Conservation (phyloP, 2,888 invertebrate species). For the Hololepta plana region DNA sequence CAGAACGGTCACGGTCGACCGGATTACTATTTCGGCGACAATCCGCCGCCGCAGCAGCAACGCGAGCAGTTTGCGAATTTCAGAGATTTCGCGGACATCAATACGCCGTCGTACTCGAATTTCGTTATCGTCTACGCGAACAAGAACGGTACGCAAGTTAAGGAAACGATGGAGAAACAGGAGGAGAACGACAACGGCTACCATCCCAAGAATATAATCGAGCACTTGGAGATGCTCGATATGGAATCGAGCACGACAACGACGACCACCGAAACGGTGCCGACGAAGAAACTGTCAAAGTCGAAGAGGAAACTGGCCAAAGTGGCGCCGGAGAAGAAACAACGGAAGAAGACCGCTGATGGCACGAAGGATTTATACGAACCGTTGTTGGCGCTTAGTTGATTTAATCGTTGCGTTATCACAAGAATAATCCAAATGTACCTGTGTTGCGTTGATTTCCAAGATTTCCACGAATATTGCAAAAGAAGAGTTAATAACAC, state of each 20-base stretch:
- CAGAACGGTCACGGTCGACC: conserved; percentile 59
- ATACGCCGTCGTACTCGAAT: conserved; percentile 67
- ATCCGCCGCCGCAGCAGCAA: conserved; percentile 57
- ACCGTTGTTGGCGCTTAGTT: conserved; percentile 49
- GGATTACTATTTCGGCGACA: conserved; percentile 33
- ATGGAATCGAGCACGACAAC: conserved; percentile 24
- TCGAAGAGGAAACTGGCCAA: conserved; percentile 45
- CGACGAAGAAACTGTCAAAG: conserved; percentile 34
- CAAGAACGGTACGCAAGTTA: conserved; percentile 61
- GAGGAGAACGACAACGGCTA: conserved; percentile 26
- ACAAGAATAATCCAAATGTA: too few species aligned
- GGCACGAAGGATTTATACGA: conserved; percentile 38
- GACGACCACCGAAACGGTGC: conserved; percentile 12
- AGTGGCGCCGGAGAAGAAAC: conserved; percentile 33
- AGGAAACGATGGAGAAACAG: too few species aligned
- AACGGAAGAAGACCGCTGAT: too few species aligned
- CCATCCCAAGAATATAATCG: conserved; percentile 67
- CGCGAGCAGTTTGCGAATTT: conserved; percentile 80
- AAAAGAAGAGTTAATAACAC: too few species aligned
- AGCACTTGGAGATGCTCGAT: conserved; percentile 58
- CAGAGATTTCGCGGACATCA: conserved; percentile 79
- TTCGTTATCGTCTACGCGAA: conserved; percentile 71
- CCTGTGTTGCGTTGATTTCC: too few species aligned
- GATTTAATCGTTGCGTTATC: too few species aligned
- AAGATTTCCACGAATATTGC: too few species aligned